Conservation (phyloP, 1,140 invertebrate species). For the Aphelenchoides fujianensis region DNA sequence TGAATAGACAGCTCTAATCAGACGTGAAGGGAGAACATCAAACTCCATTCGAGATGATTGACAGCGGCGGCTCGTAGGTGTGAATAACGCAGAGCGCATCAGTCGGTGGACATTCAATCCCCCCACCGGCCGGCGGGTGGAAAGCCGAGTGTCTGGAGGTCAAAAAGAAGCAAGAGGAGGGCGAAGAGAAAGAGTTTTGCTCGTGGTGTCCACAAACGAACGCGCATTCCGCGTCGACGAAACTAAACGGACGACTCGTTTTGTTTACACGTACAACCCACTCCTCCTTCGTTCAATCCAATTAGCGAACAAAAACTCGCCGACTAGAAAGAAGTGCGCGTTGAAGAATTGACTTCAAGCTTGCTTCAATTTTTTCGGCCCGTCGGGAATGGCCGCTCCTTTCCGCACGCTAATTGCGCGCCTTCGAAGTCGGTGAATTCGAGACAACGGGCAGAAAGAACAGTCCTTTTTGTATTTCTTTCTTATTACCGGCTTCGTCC, state of each 20-base stretch:
- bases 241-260: neutral
- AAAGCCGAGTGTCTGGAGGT: neutral
- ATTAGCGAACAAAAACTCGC: conserved; percentile 1
- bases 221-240: neutral
- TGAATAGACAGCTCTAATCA: too few species aligned
- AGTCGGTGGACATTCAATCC: too few species aligned
- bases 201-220: neutral
- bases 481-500: too few species aligned
- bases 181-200: neutral
- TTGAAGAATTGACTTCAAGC: neutral
- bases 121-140: neutral
- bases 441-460: too few species aligned
- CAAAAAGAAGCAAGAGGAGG: neutral
- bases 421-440: too few species aligned
- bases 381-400: neutral
- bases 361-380: neutral
- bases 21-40: too few species aligned
- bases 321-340: neutral
- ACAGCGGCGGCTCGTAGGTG: neutral
- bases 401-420: neutral
- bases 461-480: too few species aligned
- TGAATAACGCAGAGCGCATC: neutral
- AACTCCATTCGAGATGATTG: neutral
- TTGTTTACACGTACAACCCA: neutral
- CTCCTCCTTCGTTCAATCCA: neutral